Percentiles rank a stretch among this genome's conserved stretches.
phyloP scores from a whole-genome alignment of 2,113 vertebrate species.

The Montifringilla adamsi region DNA sequence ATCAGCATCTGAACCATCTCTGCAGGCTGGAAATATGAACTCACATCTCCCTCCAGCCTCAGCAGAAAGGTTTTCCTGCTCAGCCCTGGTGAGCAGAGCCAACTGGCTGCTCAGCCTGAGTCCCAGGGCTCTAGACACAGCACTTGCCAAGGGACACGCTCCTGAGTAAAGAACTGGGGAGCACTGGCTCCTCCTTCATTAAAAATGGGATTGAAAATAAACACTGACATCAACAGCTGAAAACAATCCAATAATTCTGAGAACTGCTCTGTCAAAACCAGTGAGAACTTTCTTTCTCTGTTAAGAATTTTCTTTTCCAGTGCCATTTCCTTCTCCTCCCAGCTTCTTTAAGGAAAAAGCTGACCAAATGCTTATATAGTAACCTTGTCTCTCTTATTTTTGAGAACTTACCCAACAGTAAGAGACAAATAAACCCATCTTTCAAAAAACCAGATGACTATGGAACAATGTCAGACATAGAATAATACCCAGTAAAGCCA shows the following conservation, averaged over 20 bases:
- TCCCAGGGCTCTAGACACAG: not conserved
- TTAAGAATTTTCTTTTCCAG: not conserved
- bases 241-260: not conserved
- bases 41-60: not conserved
- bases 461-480: not conserved
- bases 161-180: not conserved
- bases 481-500: not conserved
- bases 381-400: not conserved
- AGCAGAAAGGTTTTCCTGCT: not conserved
- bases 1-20: not conserved
- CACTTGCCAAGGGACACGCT: not conserved
- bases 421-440: not conserved
- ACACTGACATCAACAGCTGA: conserved; percentile 21
- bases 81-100: not conserved
- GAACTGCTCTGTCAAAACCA: not conserved
- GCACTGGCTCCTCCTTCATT: not conserved
- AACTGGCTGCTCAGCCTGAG: not conserved
- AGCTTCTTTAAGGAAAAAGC: not conserved
- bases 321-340: not conserved
- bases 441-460: not conserved
- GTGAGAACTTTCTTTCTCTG: not conserved
- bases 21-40: not conserved
- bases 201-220: conserved; percentile 22
- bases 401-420: not conserved
- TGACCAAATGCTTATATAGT: not conserved